Conservation (phyloP, 2,113 vertebrate species). For the Crotalus tigris region DNA sequence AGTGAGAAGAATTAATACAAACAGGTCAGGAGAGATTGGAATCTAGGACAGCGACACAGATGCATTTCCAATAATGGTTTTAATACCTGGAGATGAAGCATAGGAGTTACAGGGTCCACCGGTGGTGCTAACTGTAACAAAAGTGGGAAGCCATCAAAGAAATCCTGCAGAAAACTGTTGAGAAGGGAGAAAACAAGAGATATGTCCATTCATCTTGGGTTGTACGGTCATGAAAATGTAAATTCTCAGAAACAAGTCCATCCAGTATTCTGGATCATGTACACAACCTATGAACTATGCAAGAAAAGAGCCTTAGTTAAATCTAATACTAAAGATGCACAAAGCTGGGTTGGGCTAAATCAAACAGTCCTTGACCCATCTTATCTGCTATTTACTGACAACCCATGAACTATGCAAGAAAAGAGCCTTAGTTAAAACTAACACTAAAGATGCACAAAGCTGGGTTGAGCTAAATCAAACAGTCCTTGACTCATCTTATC, state of each 20-base stretch:
- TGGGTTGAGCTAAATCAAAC: background rate
- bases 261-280: background rate
- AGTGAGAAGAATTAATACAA: constrained; percentile 54
- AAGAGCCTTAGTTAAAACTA: background rate
- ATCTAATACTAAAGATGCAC: background rate
- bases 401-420: background rate
- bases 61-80: background rate
- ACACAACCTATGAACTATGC: background rate
- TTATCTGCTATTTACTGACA: background rate
- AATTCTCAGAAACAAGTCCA: background rate
- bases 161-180: accelerated
- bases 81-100: background rate
- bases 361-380: background rate
- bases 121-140: background rate
- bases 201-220: background rate
- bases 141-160: background rate
- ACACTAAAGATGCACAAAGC: background rate
- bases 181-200: background rate
- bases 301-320: background rate
- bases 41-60: constrained; percentile 23
- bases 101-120: background rate
- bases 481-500: background rate
- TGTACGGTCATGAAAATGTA: background rate
- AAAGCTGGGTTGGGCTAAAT: background rate
- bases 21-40: constrained; percentile 48